Evolutionary conservation across 2,797 vertebrate species (phyloP).

Genomic region (Aplochiton taeniatus): DNA sequence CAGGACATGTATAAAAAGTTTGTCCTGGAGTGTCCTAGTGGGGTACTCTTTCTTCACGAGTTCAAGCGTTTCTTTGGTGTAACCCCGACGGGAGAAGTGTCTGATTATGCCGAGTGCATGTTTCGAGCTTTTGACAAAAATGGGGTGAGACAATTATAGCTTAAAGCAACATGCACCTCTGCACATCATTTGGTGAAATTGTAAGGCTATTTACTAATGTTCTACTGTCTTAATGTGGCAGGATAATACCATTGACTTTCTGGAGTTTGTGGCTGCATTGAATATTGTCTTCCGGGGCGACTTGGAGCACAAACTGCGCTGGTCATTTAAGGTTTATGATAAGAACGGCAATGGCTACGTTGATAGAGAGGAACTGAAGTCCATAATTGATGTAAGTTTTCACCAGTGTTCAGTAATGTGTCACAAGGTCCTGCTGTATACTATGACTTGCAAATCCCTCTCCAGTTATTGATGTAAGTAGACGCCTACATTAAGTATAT

Average conservation of each 20-base stretch:
- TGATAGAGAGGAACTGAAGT: slow-evolving; percentile 49
- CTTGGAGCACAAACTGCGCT: slow-evolving; percentile 54
- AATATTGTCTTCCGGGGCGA: slow-evolving; percentile 57
- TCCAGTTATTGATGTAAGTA: neutral
- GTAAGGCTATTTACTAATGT: neutral
- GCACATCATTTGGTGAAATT: neutral
- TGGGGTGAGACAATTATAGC: slow-evolving; percentile 62
- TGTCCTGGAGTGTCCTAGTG: slow-evolving; percentile 75
- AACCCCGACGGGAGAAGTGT: slow-evolving; percentile 66
- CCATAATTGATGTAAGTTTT: slow-evolving; percentile 73
- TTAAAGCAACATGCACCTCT: neutral
- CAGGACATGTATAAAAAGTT: slow-evolving; percentile 80
- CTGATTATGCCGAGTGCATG: slow-evolving; percentile 73
- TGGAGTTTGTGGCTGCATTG: slow-evolving; percentile 56
- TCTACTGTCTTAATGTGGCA: slow-evolving; percentile 21
- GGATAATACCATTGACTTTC: slow-evolving; percentile 59
- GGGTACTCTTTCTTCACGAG: slow-evolving; percentile 72
- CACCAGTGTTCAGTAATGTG: neutral
- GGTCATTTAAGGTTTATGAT: slow-evolving; percentile 62
- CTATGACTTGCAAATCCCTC: no score
- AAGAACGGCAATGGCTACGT: slow-evolving; percentile 54
- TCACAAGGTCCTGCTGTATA: neutral
- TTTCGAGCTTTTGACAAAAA: slow-evolving; percentile 78
- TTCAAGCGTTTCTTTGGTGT: slow-evolving; percentile 80
- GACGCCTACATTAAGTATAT: neutral